Evolutionary conservation across 2,797 vertebrate species (phyloP).

Genomic region (Platalea minor): DNA sequence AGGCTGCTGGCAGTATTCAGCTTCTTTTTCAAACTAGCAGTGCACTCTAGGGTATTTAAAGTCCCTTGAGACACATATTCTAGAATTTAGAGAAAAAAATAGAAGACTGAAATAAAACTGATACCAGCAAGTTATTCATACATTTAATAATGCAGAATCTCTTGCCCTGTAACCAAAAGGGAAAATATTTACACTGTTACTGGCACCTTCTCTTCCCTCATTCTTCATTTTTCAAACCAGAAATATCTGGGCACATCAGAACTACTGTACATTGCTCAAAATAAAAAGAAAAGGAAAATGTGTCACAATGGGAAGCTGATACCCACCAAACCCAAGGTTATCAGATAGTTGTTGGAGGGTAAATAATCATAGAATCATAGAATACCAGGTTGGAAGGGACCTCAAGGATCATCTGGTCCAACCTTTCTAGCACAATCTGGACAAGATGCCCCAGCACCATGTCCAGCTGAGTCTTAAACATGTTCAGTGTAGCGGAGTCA

Average conservation of each 20-base stretch:
- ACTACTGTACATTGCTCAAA: neutral
- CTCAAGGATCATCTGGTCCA: no score
- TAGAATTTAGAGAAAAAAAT: constrained; percentile 51
- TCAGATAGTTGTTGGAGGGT: neutral
- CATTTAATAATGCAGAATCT: constrained; percentile 37
- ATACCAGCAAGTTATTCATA: constrained; percentile 39
- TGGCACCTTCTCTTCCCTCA: neutral
- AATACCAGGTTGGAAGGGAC: no score
- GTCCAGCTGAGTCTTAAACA: no score
- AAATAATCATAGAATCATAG: neutral
- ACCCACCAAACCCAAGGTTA: neutral
- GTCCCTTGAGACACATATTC: constrained; percentile 41
- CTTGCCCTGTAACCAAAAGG: neutral
- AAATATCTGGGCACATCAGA: neutral
- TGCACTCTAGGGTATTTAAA: constrained; percentile 19
- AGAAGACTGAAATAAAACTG: constrained; percentile 50
- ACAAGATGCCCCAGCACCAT: no score
- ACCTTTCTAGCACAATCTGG: no score
- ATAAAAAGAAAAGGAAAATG: neutral
- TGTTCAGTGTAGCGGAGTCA: no score
- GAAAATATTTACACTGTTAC: neutral
- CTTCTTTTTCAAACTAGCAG: constrained; percentile 27
- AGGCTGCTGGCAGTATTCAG: constrained; percentile 37
- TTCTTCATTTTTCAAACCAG: neutral
- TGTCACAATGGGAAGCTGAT: neutral